These are phyloP conservation scores for Myripristis murdjan DNA, from an alignment of 2,797 vertebrate species.

Conservation along the genomic window DNA sequence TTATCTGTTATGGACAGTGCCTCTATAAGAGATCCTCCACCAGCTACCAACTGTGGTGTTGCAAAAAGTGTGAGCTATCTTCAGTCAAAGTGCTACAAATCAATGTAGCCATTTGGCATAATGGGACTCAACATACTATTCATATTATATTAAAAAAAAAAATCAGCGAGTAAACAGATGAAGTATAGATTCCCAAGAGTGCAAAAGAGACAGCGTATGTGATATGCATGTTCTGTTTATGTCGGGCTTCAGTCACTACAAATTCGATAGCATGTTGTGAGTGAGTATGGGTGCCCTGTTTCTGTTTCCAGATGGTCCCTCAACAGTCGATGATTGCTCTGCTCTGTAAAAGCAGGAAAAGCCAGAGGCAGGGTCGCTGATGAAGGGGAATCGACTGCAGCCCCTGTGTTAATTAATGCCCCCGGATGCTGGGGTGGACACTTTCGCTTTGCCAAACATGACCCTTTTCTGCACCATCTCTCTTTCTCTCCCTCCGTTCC, in stretches of 20 bases:
- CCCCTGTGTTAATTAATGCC: slow-evolving; percentile 82
- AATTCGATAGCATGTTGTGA: slow-evolving; percentile 63
- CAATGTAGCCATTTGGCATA: neutral
- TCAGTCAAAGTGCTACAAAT: neutral
- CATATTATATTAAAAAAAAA: neutral
- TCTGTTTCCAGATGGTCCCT: slow-evolving; percentile 65
- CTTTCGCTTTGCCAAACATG: slow-evolving; percentile 16
- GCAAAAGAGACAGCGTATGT: slow-evolving; percentile 35
- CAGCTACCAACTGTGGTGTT: neutral
- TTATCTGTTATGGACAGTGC: neutral
- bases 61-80: neutral
- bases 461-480: slow-evolving; percentile 15
- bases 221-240: slow-evolving; percentile 11
- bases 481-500: slow-evolving; percentile 17
- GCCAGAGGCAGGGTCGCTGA: slow-evolving; percentile 77
- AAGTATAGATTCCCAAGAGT: slow-evolving; percentile 1
- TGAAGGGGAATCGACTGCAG: slow-evolving; percentile 83
- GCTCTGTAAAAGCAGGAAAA: slow-evolving; percentile 81
- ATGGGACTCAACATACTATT: neutral
- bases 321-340: slow-evolving; percentile 78
- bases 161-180: neutral
- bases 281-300: slow-evolving; percentile 55
- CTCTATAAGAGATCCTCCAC: neutral
- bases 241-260: slow-evolving; percentile 38
- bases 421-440: slow-evolving; percentile 43